Evolutionary conservation across 2,797 vertebrate species (phyloP), one percentile per base, ranked within the genome.

Genomic region (Coregonus ussuriensis): DNA sequence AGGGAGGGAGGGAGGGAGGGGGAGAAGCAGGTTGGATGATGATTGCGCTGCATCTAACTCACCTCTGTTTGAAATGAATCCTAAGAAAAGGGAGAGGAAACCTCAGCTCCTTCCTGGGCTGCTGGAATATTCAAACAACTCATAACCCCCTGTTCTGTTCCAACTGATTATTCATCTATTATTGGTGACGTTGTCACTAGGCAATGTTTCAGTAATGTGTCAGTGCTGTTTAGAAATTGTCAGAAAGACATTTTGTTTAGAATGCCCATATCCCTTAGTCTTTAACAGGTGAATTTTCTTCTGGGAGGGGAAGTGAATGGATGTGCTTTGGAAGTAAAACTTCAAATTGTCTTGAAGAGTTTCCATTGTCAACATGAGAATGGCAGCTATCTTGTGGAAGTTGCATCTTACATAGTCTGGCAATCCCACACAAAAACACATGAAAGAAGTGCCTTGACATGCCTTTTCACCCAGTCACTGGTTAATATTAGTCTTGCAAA

Each of bases 381-480:
- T 41, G 25, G 4, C 68, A 47, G 31, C 77, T 82, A 67, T 62
- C 16, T 21, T 52, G 31, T 63, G 25, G 11, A 83, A 80, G 81
- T 79, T 65, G 7, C 16, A 76, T 56, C 81, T 56, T 67, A 56
- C 52, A 59, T 74, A 1, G 80, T 69, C 52, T 80, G 14, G 63
- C 33, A 77, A 71, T 73, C 65, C 25, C n/a, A 65, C 67, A 18
- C 35, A 62, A 25, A 62, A 21, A 35, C 56, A 59, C 56, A 59
- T 21, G 56, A 59, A 56, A 52, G 77, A 88, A 85, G 88, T 91
- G 88, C 86, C 87, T 91, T 88, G 81, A 79, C 70, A 25, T 75
- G 41, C 13, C 77, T 52, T 85, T 83, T 77, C 81, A 75, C 73
- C 75, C 73, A 37, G 35, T 6, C 51, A 53, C 7, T 75, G n/a